Base-by-base conservation (phyloP, 2,113 vertebrate genomes). In the Siniperca knerii region DNA sequence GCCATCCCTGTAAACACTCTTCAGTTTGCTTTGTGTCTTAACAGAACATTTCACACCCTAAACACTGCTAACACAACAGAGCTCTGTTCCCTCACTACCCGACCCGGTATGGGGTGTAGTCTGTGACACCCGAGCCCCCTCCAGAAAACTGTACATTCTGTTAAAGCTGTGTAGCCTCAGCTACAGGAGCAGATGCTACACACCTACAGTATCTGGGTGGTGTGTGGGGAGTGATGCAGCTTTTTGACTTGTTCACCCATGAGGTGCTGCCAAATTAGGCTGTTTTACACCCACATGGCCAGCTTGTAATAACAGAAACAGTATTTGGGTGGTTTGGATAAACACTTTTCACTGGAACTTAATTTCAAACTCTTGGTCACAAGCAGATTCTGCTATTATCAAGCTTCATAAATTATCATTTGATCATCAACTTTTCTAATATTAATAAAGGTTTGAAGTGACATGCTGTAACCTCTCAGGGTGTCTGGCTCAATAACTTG, bases 1-100 rank as follows among this genome's bases (percentile, higher is more conserved):
- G 50, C 21, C 60, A n/a, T 67, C 60, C 68, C 35, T 44, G 54
- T 81, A 87, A 84, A 89, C 80, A 90, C 77, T 21, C 5, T 72
- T 75, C 52, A 76, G 40, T 73, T 78, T 40, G 60, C 69, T 81
- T 77, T 57, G 78, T 75, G 69, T 73, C 52, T 29, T 7, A 20
- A 54, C 12, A 76, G 46, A 81, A 77, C 68, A 46, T 77, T 82
- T 89, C 42, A 83, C 77, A 52, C 55, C 55, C 23, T 48, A 10
- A 70, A 58, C 40, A 74, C 2, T 2, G 1, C 23, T 18, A 48
- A 79, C 66, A 91, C 81, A 86, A 90, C 82, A 50, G 81, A 69
- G 73, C 33, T 54, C 15, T 61, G 37, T 83, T 78, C 66, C 65
- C 35, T 68, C 62, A 35, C 61, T 35, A 35, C 25, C 37, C 44